These are phyloP conservation scores for Ricordea florida DNA, from an alignment of 92 coral and sea anemone genomes.

Conservation along the genomic window DNA sequence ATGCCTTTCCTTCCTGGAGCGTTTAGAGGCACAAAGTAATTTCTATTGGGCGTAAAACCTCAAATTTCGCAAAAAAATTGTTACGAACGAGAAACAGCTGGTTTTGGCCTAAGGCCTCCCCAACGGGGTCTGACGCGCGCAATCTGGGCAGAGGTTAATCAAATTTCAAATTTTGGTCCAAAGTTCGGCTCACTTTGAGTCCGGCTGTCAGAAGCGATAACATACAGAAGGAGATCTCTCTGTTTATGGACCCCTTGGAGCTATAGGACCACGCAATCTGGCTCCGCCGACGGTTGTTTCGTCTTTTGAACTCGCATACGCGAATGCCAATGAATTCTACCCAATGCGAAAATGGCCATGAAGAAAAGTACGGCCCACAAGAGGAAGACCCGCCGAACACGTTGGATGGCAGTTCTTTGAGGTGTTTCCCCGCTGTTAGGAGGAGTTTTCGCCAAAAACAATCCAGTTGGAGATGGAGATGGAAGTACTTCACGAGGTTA, in stretches of 20 bases:
- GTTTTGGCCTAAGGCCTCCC: too few species aligned
- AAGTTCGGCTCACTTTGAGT: conserved; percentile 32
- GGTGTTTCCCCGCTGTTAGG: conserved; percentile 44
- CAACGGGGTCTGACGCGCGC: neutral
- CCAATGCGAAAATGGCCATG: neutral
- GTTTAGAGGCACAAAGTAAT: too few species aligned
- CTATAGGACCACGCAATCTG: neutral
- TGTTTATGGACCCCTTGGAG: too few species aligned
- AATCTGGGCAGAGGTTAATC: conserved; percentile 6
- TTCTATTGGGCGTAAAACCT: too few species aligned
- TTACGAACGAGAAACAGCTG: too few species aligned
- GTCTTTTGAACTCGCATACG: neutral
- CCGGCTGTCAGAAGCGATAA: too few species aligned
- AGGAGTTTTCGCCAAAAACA: conserved; percentile 61
- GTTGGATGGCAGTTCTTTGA: conserved; percentile 5
- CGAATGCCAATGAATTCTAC: conserved; percentile 23
- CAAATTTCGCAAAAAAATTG: too few species aligned
- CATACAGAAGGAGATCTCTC: too few species aligned
- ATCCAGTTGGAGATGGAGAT: conserved; percentile 65
- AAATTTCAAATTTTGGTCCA: conserved; percentile 20
- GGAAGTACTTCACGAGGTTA: conserved; percentile 87
- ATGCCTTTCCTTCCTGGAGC: neutral
- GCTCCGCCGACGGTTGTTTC: neutral
- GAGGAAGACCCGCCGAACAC: conserved; percentile 16
- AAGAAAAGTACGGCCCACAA: neutral